phyloP scores from a whole-genome alignment of 2,797 vertebrate genomes.

The Acipenser transmontanus region DNA sequence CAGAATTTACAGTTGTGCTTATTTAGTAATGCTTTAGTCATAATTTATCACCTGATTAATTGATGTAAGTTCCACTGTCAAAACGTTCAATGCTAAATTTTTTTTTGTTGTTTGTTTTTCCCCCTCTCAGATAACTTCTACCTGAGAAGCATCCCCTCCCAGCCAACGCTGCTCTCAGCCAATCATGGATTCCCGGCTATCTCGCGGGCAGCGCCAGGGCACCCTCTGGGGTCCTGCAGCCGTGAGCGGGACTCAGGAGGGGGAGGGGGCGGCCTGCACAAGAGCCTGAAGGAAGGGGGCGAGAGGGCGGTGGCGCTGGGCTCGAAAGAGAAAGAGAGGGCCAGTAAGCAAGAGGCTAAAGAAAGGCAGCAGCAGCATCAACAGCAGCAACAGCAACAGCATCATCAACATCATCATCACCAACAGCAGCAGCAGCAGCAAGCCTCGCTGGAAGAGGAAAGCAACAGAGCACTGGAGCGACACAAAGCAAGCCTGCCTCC shows the following conservation, averaged over 20 bases:
- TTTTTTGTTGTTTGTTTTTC: background rate
- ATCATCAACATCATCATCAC: constrained; percentile 58
- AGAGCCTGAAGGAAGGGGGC: constrained; percentile 75
- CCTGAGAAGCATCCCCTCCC: constrained; percentile 85
- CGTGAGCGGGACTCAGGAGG: constrained; percentile 70
- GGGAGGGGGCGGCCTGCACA: constrained; percentile 60
- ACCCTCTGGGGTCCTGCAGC: constrained; percentile 79
- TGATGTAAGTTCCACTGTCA: too few relatives aligned
- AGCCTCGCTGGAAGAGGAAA: constrained; percentile 60
- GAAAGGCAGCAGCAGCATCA: constrained; percentile 49
- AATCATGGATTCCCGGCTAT: constrained; percentile 82
- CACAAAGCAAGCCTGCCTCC: constrained; percentile 70
- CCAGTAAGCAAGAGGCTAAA: constrained; percentile 69
- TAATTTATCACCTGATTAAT: too few relatives aligned
- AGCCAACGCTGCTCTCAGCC: constrained; percentile 81
- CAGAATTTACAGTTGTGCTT: too few relatives aligned
- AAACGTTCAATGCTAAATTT: background rate
- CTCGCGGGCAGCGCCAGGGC: constrained; percentile 72
- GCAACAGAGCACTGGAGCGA: constrained; percentile 65
- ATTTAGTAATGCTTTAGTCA: too few relatives aligned
- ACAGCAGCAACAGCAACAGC: constrained; percentile 44
- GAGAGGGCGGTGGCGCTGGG: constrained; percentile 64
- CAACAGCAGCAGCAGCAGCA: constrained; percentile 47
- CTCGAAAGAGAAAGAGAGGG: constrained; percentile 77
- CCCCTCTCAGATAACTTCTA: constrained; percentile 86